These are phyloP conservation scores for Zele albiditarsus DNA, from an alignment of 2,888 invertebrate genomes.

Conservation along the genomic window DNA sequence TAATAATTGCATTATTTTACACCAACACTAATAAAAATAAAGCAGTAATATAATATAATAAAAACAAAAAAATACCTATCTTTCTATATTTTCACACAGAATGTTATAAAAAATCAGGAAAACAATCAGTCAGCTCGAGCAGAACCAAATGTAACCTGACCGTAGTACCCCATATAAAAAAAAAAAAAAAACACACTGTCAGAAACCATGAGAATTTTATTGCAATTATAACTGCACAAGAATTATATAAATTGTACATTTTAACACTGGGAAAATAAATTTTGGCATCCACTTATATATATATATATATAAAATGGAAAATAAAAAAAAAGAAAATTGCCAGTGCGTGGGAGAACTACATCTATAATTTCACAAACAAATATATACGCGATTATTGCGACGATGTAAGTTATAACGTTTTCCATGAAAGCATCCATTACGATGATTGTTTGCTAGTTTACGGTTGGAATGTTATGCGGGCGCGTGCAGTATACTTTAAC, in stretches of 20 bases:
- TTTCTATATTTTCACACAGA: too few species aligned
- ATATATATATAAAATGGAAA: neutral
- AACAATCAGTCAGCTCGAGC: too few species aligned
- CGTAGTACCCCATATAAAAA: too few species aligned
- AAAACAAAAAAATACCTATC: too few species aligned
- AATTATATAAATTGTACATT: neutral
- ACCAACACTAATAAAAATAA: too few species aligned
- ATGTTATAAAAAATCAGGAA: too few species aligned
- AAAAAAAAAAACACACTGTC: too few species aligned
- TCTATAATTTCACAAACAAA: conserved; percentile 41
- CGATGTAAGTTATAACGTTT: conserved; percentile 61
- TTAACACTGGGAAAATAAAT: neutral
- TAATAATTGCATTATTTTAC: too few species aligned
- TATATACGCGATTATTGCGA: conserved; percentile 59
- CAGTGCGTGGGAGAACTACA: neutral
- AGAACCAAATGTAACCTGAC: too few species aligned
- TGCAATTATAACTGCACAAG: too few species aligned
- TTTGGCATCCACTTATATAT: neutral
- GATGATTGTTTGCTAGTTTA: conserved; percentile 64
- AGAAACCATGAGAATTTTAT: too few species aligned
- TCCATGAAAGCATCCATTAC: conserved; percentile 65
- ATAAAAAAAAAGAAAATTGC: neutral
- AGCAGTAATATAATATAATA: too few species aligned
- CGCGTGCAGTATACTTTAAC: conserved; percentile 7
- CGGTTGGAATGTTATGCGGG: conserved; percentile 47